These are phyloP conservation scores for Myotis planiceps DNA, from an alignment of 2,797 vertebrate species.

Conservation along the genomic window DNA sequence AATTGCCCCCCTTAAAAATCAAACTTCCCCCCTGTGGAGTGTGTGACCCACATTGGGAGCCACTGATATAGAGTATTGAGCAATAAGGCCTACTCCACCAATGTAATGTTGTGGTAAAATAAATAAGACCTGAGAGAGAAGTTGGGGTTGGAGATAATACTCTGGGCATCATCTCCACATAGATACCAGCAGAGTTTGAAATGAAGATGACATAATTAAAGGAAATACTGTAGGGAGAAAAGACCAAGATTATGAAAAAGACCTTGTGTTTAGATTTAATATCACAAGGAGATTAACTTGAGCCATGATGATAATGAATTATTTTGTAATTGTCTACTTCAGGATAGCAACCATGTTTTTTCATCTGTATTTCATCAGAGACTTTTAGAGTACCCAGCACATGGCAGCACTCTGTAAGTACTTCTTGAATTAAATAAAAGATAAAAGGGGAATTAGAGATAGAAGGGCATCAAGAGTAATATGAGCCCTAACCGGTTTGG, in stretches of 20 bases:
- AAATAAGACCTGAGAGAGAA: not conserved
- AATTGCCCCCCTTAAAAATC: too few species aligned
- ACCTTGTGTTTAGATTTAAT: not conserved
- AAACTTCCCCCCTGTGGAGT: too few species aligned
- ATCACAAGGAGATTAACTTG: not conserved
- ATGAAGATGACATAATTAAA: not conserved
- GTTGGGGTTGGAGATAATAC: not conserved
- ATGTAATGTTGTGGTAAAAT: not conserved
- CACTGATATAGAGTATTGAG: not conserved
- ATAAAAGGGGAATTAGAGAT: not conserved
- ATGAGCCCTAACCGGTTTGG: not conserved
- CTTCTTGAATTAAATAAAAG: slow-evolving; percentile 12
- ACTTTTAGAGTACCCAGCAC: not conserved
- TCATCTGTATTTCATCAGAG: not conserved
- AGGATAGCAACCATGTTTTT: not conserved
- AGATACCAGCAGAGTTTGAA: not conserved
- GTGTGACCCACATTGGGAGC: too few species aligned
- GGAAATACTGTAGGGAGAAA: not conserved
- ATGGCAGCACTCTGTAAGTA: not conserved
- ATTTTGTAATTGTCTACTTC: not conserved
- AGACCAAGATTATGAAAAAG: not conserved
- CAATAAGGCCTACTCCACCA: not conserved
- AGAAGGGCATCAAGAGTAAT: not conserved
- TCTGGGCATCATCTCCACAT: not conserved
- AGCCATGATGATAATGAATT: not conserved